phyloP scores from a whole-genome alignment of 37 sponge, comb jelly and placozoan genomes.

The Spongilla lacustris region DNA sequence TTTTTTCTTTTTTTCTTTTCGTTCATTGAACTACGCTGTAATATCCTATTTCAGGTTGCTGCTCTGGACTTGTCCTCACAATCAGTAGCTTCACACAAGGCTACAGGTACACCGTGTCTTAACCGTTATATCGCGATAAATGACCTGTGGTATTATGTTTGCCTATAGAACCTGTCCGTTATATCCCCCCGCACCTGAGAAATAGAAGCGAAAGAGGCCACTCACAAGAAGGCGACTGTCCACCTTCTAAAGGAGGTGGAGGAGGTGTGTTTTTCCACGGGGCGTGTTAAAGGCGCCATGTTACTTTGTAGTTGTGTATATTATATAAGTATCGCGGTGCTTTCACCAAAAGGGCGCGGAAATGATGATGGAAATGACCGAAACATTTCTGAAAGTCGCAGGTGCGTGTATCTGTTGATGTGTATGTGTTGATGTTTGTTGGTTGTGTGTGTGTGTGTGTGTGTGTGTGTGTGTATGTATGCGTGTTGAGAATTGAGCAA shows the following conservation, averaged over 20 bases:
- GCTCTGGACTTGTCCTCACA: slow-evolving; percentile 90
- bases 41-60: slow-evolving; percentile 73
- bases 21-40: too few relatives aligned
- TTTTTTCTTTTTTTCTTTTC: not conserved
- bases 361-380: not conserved
- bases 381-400: not conserved
- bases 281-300: not conserved
- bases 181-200: slow-evolving; percentile 75
- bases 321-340: not conserved
- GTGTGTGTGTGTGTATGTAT: not conserved
- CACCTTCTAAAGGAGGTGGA: not conserved
- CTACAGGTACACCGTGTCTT: not conserved
- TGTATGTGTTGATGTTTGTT: too few relatives aligned
- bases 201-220: not conserved
- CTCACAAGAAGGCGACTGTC: slow-evolving; percentile 12
- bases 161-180: slow-evolving; percentile 12
- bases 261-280: not conserved
- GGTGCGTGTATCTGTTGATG: not conserved
- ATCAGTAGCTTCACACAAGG: not conserved
- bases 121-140: not conserved
- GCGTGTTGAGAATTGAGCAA: not conserved
- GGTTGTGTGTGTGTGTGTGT: not conserved
- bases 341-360: not conserved
- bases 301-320: not conserved
- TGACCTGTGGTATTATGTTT: too few relatives aligned